Conservation (phyloP, 2,888 invertebrate species). For the Prosopocoilus inquinatus region DNA sequence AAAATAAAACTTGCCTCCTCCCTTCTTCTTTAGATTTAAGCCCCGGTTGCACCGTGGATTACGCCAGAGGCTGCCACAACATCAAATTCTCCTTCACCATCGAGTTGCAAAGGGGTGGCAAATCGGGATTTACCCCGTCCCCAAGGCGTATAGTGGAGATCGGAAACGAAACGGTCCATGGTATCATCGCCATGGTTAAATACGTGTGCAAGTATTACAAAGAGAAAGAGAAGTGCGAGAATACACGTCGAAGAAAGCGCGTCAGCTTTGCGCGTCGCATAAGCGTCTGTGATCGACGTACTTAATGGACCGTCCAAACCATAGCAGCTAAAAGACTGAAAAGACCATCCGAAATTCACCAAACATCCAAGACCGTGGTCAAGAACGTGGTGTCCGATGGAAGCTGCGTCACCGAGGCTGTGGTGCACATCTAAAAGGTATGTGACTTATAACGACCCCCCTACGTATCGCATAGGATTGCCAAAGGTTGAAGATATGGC, state of each 20-base stretch:
- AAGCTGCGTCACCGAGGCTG: conserved; percentile 78
- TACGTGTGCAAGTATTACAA: conserved; percentile 25
- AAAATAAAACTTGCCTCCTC: not conserved
- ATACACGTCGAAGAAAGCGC: no score
- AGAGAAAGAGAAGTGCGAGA: not conserved
- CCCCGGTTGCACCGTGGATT: conserved; percentile 29
- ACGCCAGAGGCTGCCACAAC: conserved; percentile 25
- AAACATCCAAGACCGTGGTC: conserved; percentile 71
- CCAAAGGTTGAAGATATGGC: no score
- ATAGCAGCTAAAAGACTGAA: conserved; percentile 76
- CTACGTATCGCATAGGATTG: conserved; percentile 88
- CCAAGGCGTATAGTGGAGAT: conserved; percentile 25
- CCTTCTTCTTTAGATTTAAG: conserved; percentile 28
- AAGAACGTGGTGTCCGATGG: conserved; percentile 83
- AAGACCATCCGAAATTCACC: conserved; percentile 76
- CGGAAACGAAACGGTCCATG: conserved; percentile 26
- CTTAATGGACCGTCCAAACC: conserved; percentile 73
- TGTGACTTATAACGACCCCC: conserved; percentile 77
- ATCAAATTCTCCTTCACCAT: conserved; percentile 33
- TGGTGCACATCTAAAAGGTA: conserved; percentile 80
- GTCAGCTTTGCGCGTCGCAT: no score
- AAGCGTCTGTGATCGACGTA: conserved; percentile 40
- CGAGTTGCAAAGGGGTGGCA: conserved; percentile 30
- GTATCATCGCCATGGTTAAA: conserved; percentile 30
- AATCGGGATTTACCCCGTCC: conserved; percentile 27